Evolutionary conservation across 1,140 invertebrate species (phyloP).

Genomic region (Meloidogyne exigua): DNA sequence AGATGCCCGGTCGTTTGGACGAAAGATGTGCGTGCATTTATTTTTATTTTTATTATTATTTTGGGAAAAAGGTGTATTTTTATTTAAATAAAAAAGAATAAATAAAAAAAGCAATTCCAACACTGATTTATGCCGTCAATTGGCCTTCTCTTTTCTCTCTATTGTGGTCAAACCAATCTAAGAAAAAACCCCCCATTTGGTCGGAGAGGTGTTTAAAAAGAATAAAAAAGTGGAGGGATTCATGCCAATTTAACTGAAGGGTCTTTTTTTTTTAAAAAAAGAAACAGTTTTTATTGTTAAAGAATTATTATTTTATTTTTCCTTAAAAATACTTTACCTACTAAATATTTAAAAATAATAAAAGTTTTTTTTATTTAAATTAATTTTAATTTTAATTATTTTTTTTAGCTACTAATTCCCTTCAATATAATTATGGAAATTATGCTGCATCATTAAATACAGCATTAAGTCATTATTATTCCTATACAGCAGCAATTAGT

Average conservation of each 20-base stretch:
- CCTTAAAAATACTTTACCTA: too few relatives aligned
- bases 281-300: too few relatives aligned
- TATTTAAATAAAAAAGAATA: too few relatives aligned
- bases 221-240: neutral
- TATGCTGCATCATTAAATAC: conserved; percentile 4
- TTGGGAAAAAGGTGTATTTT: neutral
- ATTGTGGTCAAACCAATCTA: neutral
- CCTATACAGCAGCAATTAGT: neutral
- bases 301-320: too few relatives aligned
- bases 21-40: neutral
- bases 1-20: conserved; percentile 1
- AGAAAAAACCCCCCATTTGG: neutral
- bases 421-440: conserved; percentile 5
- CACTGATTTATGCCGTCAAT: conserved; percentile 4
- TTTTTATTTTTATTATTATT: conserved; percentile 1
- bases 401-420: neutral
- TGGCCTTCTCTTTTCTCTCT: neutral
- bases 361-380: too few relatives aligned
- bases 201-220: neutral
- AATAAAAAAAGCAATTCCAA: conserved; percentile 3
- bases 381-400: too few relatives aligned
- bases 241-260: too few relatives aligned
- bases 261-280: neutral
- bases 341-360: too few relatives aligned
- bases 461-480: neutral